Percentiles rank a stretch among this genome's conserved stretches.
Conservation (phyloP, 2,888 invertebrate genomes). For the Crepidodera aurea region DNA sequence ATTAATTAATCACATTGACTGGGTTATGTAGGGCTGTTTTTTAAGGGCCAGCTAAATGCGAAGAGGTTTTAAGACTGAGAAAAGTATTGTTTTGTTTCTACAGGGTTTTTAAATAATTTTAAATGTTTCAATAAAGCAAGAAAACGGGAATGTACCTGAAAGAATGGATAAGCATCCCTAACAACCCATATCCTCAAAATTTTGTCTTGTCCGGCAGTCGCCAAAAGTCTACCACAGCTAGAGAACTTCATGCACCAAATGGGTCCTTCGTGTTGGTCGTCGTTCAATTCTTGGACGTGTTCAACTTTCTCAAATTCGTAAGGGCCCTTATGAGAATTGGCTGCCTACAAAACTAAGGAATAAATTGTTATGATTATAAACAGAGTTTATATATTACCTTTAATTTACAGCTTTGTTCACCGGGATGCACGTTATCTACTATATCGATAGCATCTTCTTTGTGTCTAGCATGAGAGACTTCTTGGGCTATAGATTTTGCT, state of each 20-base stretch:
- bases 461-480: slow-evolving; percentile 86
- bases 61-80: no score
- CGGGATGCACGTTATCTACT: slow-evolving; percentile 79
- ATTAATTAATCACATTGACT: no score
- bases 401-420: slow-evolving; percentile 83
- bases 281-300: slow-evolving; percentile 79
- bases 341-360: slow-evolving; percentile 66
- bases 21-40: no score
- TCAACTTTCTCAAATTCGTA: slow-evolving; percentile 93
- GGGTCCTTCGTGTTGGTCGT: slow-evolving; percentile 85
- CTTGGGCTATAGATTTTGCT: slow-evolving; percentile 88
- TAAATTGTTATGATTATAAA: slow-evolving; percentile 8
- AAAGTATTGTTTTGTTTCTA: no score
- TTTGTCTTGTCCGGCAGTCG: slow-evolving; percentile 97
- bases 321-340: slow-evolving; percentile 95
- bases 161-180: slow-evolving; percentile 87
- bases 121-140: no score
- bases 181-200: slow-evolving; percentile 95
- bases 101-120: no score
- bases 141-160: slow-evolving; percentile 68
- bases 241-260: slow-evolving; percentile 99
- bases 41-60: no score
- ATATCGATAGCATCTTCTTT: slow-evolving; percentile 88
- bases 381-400: slow-evolving; percentile 63
- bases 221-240: slow-evolving; percentile 91